Evolutionary conservation across 2,797 vertebrate species (phyloP).

Genomic region (Balearica regulorum): DNA sequence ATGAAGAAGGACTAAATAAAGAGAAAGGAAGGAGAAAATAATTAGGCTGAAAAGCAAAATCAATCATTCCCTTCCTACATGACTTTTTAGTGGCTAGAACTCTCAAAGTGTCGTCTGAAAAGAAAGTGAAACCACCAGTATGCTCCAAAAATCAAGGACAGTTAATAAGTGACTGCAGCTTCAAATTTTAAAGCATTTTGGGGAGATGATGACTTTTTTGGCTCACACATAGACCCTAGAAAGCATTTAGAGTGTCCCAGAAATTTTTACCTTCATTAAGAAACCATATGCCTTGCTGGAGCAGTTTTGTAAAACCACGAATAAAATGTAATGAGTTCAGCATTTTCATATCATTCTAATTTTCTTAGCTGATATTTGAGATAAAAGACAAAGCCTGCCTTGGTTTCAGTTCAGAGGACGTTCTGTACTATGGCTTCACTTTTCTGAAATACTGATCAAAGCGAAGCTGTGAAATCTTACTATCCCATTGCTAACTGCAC

Average conservation of each 20-base stretch:
- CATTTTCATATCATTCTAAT: constrained; percentile 65
- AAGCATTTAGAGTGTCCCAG: neutral
- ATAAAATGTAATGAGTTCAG: constrained; percentile 66
- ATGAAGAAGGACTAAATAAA: neutral
- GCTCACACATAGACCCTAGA: neutral
- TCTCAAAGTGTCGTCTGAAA: neutral
- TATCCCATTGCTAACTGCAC: constrained; percentile 73
- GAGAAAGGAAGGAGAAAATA: neutral
- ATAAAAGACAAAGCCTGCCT: constrained; percentile 80
- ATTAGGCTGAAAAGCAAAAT: neutral
- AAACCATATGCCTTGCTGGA: neutral
- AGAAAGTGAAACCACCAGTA: neutral
- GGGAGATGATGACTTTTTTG: neutral
- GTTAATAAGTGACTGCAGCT: neutral
- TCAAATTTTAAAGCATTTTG: neutral
- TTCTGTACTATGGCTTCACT: constrained; percentile 72
- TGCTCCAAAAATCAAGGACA: neutral
- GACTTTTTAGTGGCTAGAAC: neutral
- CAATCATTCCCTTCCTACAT: neutral
- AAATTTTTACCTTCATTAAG: neutral
- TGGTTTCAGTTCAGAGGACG: constrained; percentile 76
- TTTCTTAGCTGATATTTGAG: constrained; percentile 71
- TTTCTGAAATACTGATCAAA: constrained; percentile 80
- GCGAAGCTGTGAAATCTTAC: constrained; percentile 77
- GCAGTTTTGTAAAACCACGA: neutral